Evolutionary conservation across 2,888 invertebrate species (phyloP).

Genomic region (Lithophane semibrunnea): DNA sequence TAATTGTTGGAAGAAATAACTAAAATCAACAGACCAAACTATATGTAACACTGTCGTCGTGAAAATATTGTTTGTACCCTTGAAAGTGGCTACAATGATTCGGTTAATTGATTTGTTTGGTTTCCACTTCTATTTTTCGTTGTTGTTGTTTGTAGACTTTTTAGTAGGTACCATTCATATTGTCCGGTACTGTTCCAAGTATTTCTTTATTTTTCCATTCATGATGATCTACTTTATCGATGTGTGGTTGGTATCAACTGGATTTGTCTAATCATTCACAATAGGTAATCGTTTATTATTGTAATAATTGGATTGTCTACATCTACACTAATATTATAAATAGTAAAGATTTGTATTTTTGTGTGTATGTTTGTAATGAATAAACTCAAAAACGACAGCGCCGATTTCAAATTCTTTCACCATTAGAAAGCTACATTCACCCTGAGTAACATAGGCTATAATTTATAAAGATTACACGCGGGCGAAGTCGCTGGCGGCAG

Average conservation of each 20-base stretch:
- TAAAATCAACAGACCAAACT: slow-evolving; percentile 9
- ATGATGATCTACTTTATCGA: not conserved
- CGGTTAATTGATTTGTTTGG: slow-evolving; percentile 17
- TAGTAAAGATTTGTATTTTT: too few species aligned
- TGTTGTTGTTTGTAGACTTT: slow-evolving; percentile 17
- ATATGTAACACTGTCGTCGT: not conserved
- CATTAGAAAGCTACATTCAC: too few species aligned
- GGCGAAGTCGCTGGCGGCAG: too few species aligned
- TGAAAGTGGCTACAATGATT: slow-evolving; percentile 1
- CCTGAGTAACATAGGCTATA: too few species aligned
- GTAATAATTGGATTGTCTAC: not conserved
- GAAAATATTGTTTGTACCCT: not conserved
- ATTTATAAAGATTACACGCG: too few species aligned
- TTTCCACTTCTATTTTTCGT: not conserved
- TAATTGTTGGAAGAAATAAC: not conserved
- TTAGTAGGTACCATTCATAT: not conserved
- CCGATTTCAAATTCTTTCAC: too few species aligned
- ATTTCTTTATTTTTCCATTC: not conserved
- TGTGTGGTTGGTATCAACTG: not conserved
- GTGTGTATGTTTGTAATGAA: too few species aligned
- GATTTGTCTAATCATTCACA: not conserved
- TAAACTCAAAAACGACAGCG: too few species aligned
- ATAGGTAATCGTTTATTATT: not conserved
- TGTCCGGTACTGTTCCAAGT: slow-evolving; percentile 10
- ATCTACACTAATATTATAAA: too few species aligned